These are phyloP conservation scores for Epizoanthus stellaris DNA, from an alignment of 92 coral and sea anemone species.

Conservation along the genomic window DNA sequence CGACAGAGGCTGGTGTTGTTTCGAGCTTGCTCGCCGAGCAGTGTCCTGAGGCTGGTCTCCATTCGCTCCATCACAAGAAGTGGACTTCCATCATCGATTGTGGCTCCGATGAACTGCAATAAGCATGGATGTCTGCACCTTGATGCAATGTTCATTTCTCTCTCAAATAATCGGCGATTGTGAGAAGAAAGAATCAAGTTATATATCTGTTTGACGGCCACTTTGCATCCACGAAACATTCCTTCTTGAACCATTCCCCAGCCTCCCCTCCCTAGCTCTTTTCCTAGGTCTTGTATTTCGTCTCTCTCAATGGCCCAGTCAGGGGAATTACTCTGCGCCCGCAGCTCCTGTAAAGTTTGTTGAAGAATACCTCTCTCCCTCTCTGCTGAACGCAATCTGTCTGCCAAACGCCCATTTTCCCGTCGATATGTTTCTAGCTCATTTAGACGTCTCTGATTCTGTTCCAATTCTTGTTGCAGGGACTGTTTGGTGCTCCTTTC, in stretches of 20 bases:
- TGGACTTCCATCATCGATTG: slow-evolving; percentile 40
- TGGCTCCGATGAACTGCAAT: slow-evolving; percentile 70
- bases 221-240: slow-evolving; percentile 55
- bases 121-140: slow-evolving; percentile 71
- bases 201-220: slow-evolving; percentile 67
- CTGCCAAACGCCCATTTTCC: slow-evolving; percentile 2
- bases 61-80: slow-evolving; percentile 65
- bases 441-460: not conserved
- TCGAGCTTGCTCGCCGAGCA: slow-evolving; percentile 32
- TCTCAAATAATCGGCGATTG: slow-evolving; percentile 60
- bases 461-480: not conserved
- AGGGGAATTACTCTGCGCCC: slow-evolving; percentile 13
- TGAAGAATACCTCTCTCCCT: slow-evolving; percentile 6
- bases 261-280: slow-evolving; percentile 65
- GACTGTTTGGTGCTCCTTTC: not conserved
- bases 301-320: slow-evolving; percentile 52
- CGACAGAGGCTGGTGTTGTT: not conserved
- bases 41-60: slow-evolving; percentile 46
- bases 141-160: slow-evolving; percentile 70
- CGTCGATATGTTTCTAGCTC: not conserved
- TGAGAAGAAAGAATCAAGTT: slow-evolving; percentile 52
- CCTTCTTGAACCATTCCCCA: slow-evolving; percentile 72
- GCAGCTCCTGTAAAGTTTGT: slow-evolving; percentile 14
- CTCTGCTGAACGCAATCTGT: not conserved
- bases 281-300: slow-evolving; percentile 45